phyloP scores from a whole-genome alignment of 2,113 vertebrate genomes.

The Siniperca knerii region DNA sequence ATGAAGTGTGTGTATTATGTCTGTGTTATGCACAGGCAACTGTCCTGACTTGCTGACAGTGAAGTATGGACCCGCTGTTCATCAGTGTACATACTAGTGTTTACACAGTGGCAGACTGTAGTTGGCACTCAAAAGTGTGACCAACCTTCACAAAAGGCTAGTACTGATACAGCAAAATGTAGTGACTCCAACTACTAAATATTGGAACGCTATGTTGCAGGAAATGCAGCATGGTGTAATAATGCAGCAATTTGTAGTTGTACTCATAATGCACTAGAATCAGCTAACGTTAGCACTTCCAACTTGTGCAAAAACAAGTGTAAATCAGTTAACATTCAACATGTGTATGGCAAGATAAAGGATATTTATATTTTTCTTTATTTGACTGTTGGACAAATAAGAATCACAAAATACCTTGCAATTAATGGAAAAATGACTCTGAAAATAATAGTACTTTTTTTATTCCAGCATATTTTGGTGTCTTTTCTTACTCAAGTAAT shows the following conservation, averaged over 20 bases:
- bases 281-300: neutral
- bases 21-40: neutral
- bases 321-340: no score
- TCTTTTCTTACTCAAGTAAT: neutral
- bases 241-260: neutral
- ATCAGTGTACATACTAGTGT: neutral
- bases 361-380: neutral
- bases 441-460: neutral
- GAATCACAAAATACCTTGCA: neutral
- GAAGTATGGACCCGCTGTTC: neutral
- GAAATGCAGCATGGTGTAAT: neutral
- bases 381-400: neutral
- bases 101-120: neutral
- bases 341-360: neutral
- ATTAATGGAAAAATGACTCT: neutral
- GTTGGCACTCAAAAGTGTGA: neutral
- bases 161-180: neutral
- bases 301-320: neutral
- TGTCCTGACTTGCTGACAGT: neutral
- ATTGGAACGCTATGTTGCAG: neutral
- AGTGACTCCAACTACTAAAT: neutral
- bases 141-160: neutral
- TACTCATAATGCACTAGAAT: neutral
- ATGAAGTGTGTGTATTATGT: neutral
- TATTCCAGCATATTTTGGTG: neutral